Base-by-base conservation (phyloP, 2,113 vertebrate genomes). In the Protobothrops flavoviridis region DNA sequence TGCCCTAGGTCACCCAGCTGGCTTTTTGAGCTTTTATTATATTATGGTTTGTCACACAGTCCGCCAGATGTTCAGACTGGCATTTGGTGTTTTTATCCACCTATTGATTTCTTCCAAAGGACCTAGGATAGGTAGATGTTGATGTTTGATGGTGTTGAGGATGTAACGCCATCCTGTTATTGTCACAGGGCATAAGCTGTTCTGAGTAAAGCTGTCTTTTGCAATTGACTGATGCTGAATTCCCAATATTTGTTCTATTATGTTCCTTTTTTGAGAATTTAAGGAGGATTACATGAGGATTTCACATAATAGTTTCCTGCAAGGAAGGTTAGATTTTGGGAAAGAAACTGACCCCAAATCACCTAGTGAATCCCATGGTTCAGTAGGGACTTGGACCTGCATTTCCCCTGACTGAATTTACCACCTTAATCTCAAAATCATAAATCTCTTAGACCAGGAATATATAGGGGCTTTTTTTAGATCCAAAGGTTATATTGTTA, bases 401-500 rank as follows among this genome's bases (percentile, higher is more conserved):
- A 81, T 81, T 81, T 81, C 33, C 33, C 39, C 33, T 43, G 33
- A 21, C 33, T 43, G 74, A 81, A 81, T 21, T 7, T 43, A 81
- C 74, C 6, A 43, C 33, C 33, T 81, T 81, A 43, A 43, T 81
- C 33, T 33, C 33, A 23, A 81, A 81, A 43, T 7, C 17, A 81
- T 81, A 81, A 21, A 43, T n/a, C n/a, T 33, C 13, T 74, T 33
- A 33, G 26, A 81, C 50, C 24, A 87, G 53, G n/a, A 87, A 55
- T 21, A 12, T 21, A 61, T 20, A 39, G 39, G 21, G 4, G 39
- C 11, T 3, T 33, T 61, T 11, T 3, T 29, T 93, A 91, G 61
- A 90, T 64, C 92, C 91, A 85, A 52, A 74, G 48, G 10, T 5
- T 20, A 55, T 89, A 45, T 86, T 93, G 92, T 93, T 93, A 95